Percentiles rank a stretch among this genome's conserved stretches.
Conservation (phyloP, 2,797 vertebrate species). For the Pangasius larnaudii region DNA sequence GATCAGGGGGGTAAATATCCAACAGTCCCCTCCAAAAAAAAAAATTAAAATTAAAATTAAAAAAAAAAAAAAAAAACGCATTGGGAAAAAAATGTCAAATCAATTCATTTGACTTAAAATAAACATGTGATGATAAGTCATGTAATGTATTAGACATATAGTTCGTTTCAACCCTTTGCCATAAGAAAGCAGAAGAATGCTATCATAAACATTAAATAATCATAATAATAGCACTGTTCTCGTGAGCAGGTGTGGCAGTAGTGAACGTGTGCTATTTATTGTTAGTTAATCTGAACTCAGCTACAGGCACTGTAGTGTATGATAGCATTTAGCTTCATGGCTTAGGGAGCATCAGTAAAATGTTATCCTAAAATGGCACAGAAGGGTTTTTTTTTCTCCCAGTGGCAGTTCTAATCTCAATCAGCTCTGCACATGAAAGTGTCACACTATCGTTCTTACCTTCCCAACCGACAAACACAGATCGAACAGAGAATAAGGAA, state of each 20-base stretch:
- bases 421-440: constrained; percentile 67
- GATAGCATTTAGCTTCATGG: constrained; percentile 48
- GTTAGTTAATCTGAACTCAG: constrained; percentile 8
- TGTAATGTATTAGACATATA: constrained; percentile 29
- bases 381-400: constrained; percentile 58
- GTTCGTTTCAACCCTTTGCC: constrained; percentile 24
- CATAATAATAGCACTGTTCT: background rate
- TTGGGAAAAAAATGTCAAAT: constrained; percentile 9
- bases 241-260: background rate
- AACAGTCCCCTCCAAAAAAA: constrained; percentile 48
- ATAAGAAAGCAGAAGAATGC: constrained; percentile 28
- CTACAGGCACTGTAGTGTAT: constrained; percentile 13
- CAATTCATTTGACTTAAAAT: constrained; percentile 23
- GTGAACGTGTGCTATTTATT: background rate
- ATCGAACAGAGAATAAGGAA: constrained; percentile 78
- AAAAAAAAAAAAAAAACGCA: background rate
- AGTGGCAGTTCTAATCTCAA: constrained; percentile 62
- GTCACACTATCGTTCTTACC: constrained; percentile 81
- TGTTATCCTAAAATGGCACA: constrained; percentile 62
- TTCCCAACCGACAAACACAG: constrained; percentile 81
- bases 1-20: constrained; percentile 61
- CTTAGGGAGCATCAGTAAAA: constrained; percentile 72
- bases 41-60: background rate
- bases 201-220: constrained; percentile 18
- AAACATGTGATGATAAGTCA: constrained; percentile 41